Evolutionary conservation across 2,113 vertebrate genomes (phyloP).

Genomic region (Amblyopsis rosae): DNA sequence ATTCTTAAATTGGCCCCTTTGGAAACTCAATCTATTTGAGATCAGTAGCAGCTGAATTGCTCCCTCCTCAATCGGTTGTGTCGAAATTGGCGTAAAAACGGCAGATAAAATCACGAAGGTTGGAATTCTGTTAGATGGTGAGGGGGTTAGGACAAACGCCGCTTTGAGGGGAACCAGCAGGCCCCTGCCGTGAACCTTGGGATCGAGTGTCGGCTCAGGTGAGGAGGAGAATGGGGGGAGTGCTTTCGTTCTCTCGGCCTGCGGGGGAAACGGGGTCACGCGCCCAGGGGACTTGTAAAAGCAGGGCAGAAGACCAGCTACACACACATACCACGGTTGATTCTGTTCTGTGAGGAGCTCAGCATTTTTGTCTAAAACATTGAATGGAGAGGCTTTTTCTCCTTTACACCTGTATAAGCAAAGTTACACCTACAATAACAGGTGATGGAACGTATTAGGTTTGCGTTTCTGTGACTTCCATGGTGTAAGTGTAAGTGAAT

Average conservation of each 20-base stretch:
- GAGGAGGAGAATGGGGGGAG: conserved; percentile 49
- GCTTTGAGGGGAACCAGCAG: conserved; percentile 54
- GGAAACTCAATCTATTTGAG: conserved; percentile 73
- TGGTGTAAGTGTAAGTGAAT: conserved; percentile 2
- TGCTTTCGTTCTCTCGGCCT: conserved; percentile 41
- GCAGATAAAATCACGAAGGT: conserved; percentile 69
- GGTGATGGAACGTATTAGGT: conserved; percentile 57
- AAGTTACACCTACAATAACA: conserved; percentile 60
- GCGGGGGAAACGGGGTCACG: conserved; percentile 61
- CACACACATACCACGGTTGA: conserved; percentile 22
- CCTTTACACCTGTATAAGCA: conserved; percentile 68
- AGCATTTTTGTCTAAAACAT: conserved; percentile 43
- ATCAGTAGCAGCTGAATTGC: conserved; percentile 81
- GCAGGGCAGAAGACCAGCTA: conserved; percentile 46
- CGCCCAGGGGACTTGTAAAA: conserved; percentile 66
- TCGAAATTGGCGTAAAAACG: conserved; percentile 75
- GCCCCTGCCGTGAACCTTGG: conserved; percentile 55
- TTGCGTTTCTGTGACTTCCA: conserved; percentile 27
- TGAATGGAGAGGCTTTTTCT: conserved; percentile 39
- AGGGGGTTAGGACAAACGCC: conserved; percentile 50
- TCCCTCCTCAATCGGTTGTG: conserved; percentile 66
- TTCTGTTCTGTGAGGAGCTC: conserved; percentile 39
- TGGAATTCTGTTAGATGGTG: conserved; percentile 61
- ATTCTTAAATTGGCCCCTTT: conserved; percentile 63
- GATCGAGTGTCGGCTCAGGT: conserved; percentile 71